Evolutionary conservation across 2,113 vertebrate species (phyloP), one percentile per base, ranked within the genome.

Genomic region (Azemiops feae): DNA sequence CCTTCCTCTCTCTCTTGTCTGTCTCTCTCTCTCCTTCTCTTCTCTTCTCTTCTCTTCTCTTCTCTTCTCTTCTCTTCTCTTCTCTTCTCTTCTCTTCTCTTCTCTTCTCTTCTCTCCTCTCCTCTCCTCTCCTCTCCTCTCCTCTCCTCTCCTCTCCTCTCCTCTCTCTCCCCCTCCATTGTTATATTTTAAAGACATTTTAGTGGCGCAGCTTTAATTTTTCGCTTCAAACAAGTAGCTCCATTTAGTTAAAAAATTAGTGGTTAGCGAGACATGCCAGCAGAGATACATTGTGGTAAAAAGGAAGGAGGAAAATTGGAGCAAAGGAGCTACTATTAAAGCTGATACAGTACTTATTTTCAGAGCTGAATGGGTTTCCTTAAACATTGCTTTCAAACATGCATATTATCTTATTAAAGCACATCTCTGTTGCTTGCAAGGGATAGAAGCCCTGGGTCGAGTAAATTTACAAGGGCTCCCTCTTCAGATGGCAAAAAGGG

Each of bases 181-280:
- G 34, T 81, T 85, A 58, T 27, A 58, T 88, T 88, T 47, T 91
- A 94, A 92, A 86, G 50, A 94, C 54, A 89, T 23, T 92, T 53
- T 0, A 0, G 53, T 54, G 89, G 94, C 94, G 25, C 5, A 52
- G 55, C 54, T 34, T 93, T 53, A 91, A 47, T 12, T 16, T 91
- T 9, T 45, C 92, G 52, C 43, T 91, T 47, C 74, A 93, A 92
- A 43, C 4, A 58, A 8, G 0, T 0, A 18, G 34, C 14, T 86
- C 89, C 87, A 25, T 88, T 94, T 91, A 64, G 69, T 91, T 94
- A 87, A 18, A 45, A 94, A 93, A 96, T 94, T 55, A 10, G 45
- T 64, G 39, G 74, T 30, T 93, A 53, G 22, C 20, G 22, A 90
- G 34, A 52, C 27, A 90, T 7, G 23, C 54, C 58, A n/a, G 88